phyloP scores from a whole-genome alignment of 2,888 invertebrate species.

The Amiota communis region DNA sequence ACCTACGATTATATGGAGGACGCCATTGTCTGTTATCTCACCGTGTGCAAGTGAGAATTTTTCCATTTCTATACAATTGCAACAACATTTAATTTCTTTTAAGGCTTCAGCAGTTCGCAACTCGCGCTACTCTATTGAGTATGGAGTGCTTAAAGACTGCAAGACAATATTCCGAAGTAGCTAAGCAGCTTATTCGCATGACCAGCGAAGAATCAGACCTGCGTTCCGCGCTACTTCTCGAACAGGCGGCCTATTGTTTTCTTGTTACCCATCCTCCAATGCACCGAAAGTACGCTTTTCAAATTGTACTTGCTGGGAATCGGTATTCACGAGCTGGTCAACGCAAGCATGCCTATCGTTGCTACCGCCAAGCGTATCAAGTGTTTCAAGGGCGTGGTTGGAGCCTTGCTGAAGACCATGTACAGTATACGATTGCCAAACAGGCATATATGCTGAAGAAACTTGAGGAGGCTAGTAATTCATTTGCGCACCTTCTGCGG shows the following conservation, averaged over 20 bases:
- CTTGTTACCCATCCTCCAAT: slow-evolving; percentile 78
- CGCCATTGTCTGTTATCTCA: slow-evolving; percentile 92
- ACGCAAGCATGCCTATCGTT: slow-evolving; percentile 91
- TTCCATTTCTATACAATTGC: background rate
- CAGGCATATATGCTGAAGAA: slow-evolving; percentile 88
- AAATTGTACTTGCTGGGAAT: slow-evolving; percentile 96
- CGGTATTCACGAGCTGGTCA: slow-evolving; percentile 94
- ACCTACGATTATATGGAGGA: slow-evolving; percentile 95
- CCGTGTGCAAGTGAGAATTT: slow-evolving; percentile 86
- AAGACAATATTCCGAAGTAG: slow-evolving; percentile 91
- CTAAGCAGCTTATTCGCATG: slow-evolving; percentile 94
- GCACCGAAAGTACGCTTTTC: slow-evolving; percentile 95
- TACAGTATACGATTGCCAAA: slow-evolving; percentile 93
- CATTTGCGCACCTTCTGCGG: slow-evolving; percentile 85
- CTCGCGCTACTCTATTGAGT: slow-evolving; percentile 90
- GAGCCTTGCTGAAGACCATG: slow-evolving; percentile 95
- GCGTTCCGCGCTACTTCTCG: slow-evolving; percentile 91
- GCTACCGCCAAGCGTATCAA: slow-evolving; percentile 93
- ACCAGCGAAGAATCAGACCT: slow-evolving; percentile 98
- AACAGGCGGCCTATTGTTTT: slow-evolving; percentile 96
- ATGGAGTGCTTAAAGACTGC: slow-evolving; percentile 88
- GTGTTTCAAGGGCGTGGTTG: slow-evolving; percentile 82
- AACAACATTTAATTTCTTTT: background rate
- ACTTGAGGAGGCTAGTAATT: slow-evolving; percentile 80
- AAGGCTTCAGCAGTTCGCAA: slow-evolving; percentile 93